Conservation (phyloP, 2,797 vertebrate genomes). For the Helarctos malayanus region DNA sequence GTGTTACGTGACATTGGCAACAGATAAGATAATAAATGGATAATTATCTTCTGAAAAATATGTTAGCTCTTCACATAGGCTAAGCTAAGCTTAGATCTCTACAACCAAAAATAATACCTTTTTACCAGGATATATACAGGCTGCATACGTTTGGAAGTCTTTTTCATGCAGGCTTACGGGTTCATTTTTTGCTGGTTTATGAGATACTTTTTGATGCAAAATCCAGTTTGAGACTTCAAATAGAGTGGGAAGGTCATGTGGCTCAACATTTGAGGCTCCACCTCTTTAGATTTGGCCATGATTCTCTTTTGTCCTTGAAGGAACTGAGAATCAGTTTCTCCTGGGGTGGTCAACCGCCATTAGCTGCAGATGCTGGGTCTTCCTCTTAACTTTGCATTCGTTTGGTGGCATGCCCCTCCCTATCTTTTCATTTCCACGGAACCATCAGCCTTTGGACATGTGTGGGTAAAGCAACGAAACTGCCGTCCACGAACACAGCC, state of each 20-base stretch:
- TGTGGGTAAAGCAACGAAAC: background rate
- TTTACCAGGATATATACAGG: background rate
- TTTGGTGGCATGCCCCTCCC: background rate
- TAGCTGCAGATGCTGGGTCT: background rate
- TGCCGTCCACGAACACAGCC: background rate
- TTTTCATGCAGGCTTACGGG: background rate
- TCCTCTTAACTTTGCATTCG: background rate
- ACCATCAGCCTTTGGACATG: background rate
- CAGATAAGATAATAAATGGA: constrained; percentile 84
- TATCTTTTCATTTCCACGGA: background rate
- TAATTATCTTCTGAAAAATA: constrained; percentile 86
- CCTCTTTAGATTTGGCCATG: background rate
- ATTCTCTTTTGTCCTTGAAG: background rate
- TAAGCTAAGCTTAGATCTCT: constrained; percentile 79
- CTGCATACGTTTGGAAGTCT: constrained; percentile 29
- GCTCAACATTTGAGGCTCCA: background rate
- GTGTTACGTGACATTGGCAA: constrained; percentile 78
- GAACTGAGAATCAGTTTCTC: background rate
- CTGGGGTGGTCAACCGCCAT: rapidly evolving
- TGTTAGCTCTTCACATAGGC: constrained; percentile 71
- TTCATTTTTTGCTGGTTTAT: background rate
- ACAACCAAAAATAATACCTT: constrained; percentile 13
- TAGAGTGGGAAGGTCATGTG: background rate
- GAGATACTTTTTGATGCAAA: constrained; percentile 4
- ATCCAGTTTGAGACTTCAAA: constrained; percentile 16